phyloP scores from a whole-genome alignment of 35 echinoderm and acorn worm species.

The Heliocidaris erythrogramma region DNA sequence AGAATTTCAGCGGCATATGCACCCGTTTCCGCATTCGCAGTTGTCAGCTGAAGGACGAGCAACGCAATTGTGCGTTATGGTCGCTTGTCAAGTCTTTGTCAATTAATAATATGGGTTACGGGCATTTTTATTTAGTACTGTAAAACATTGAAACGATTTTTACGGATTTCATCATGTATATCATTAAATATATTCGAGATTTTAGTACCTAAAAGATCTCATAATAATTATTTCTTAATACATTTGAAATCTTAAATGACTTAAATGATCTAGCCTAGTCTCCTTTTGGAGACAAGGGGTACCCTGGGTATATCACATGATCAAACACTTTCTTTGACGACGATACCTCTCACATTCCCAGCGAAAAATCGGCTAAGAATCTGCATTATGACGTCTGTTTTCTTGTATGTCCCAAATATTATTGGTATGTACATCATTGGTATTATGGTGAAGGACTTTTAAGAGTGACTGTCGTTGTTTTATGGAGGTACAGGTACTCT shows the following conservation, averaged over 20 bases:
- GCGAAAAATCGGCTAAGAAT: not conserved
- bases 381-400: constrained; percentile 32
- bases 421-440: constrained; percentile 42
- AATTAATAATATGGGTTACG: not conserved
- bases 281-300: too few species aligned
- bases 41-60: not conserved
- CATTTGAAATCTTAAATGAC: not conserved
- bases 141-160: not conserved
- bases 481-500: not conserved
- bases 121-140: not conserved
- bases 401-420: constrained; percentile 57
- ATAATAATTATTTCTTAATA: not conserved
- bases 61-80: not conserved
- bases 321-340: too few species aligned
- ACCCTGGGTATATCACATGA: too few species aligned
- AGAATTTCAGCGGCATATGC: not conserved
- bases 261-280: not conserved
- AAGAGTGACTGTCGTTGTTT: not conserved
- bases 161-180: not conserved
- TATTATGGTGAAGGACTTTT: too few species aligned
- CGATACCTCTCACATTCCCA: too few species aligned
- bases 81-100: not conserved
- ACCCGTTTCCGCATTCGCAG: not conserved
- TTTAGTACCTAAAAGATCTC: not conserved
- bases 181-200: not conserved